Percentiles rank a stretch among this genome's conserved stretches.
Evolutionary conservation across 2,113 vertebrate species (phyloP).

Genomic region (Kryptolebias marmoratus): DNA sequence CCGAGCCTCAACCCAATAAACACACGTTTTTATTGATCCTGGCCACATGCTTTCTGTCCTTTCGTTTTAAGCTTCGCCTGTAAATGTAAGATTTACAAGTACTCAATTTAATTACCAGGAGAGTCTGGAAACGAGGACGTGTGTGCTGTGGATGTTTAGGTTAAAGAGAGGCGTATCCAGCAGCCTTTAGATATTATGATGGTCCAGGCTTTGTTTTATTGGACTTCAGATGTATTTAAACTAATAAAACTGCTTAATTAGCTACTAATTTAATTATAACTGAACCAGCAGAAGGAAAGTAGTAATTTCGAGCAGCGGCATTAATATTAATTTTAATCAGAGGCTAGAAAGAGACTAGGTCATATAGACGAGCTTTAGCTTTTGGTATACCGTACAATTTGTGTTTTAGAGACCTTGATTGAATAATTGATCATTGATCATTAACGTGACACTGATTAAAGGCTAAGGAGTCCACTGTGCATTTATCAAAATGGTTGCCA

Average conservation of each 20-base stretch:
- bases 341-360: background rate
- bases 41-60: constrained; percentile 11
- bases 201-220: background rate
- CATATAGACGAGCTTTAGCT: background rate
- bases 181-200: too few species aligned
- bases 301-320: background rate
- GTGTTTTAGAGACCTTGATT: background rate
- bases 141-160: too few species aligned
- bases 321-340: background rate
- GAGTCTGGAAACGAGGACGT: background rate
- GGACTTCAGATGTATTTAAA: background rate
- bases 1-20: constrained; percentile 68
- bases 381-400: background rate
- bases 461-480: background rate
- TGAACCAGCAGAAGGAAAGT: background rate
- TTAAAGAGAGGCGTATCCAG: too few species aligned
- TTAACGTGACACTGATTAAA: background rate
- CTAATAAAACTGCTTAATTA: too few species aligned
- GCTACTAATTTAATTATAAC: background rate
- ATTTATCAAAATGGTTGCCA: constrained; percentile 19
- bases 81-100: background rate
- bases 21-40: constrained; percentile 73
- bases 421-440: constrained; percentile 8
- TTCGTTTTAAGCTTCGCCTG: constrained; percentile 15
- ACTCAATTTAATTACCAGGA: background rate